Base-by-base conservation (phyloP, 2,888 invertebrate species). In the Electrophaes corylata region DNA sequence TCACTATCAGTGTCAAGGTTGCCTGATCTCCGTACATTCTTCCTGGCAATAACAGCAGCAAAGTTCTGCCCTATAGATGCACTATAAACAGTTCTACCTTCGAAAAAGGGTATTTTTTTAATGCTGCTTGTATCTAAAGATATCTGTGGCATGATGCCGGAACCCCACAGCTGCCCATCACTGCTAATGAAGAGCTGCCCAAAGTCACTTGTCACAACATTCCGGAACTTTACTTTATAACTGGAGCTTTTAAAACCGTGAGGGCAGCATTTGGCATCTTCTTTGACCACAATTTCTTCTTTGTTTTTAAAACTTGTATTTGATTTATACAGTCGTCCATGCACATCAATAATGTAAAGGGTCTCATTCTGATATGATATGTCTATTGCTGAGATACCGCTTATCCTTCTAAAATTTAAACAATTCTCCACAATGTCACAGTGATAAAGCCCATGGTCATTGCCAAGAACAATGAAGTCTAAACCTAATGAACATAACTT, bases 11-110 rank as follows among this genome's bases (percentile, higher is more conserved):
- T 93, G 67, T 94, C 94, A 75, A 92, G 92, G 66, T 88, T 88
- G 2, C 84, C 85, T 47, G 89, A 89, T 57, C 76, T 76, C 67
- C 83, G 87, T 10, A 92, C 92, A 79, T 92, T 92, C 78, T 94
- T 95, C 62, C 94, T 92, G n/a, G 94, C 93, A 71, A 96, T 93
- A 46, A 94, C 94, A 73, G 95, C 95, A 76, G 95, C 96, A 92
- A 95, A 97, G 75, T 96, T 94, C 57, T 93, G 92, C 4, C 97
- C 97, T 55, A 96, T 95, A 6, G 94, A 94, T 41, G 96, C 93
- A 76, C 94, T 94, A 47, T 94, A 92, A 18, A 96, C 93, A 60
- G 93, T 93, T 67, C 95, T 88, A 5, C 94, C 94, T 71, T 94
- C 94, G 70, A 96, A 95, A 83, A 95, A 95, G 62, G 88, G 91